Conservation (phyloP, 2,888 invertebrate species). For the Andricus curvator region DNA sequence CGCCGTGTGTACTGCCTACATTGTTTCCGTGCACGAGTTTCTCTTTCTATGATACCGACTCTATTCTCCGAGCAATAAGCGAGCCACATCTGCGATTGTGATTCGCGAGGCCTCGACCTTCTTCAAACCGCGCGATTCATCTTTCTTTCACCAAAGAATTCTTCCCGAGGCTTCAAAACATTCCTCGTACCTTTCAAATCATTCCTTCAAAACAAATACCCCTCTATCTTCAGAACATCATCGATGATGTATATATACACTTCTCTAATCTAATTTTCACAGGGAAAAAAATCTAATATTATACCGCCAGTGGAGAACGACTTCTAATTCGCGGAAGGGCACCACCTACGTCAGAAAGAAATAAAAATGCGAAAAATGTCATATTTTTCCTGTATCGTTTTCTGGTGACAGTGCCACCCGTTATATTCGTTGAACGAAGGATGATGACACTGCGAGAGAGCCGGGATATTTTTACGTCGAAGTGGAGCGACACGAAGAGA, state of each 20-base stretch:
- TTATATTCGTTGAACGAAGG: slow-evolving; percentile 58
- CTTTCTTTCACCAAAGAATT: slow-evolving; percentile 28
- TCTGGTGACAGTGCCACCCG: slow-evolving; percentile 54
- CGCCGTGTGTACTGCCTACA: slow-evolving; percentile 68
- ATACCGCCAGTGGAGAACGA: not conserved
- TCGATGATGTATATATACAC: not conserved
- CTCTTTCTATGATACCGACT: slow-evolving; percentile 57
- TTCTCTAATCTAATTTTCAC: not conserved
- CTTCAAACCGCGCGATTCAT: slow-evolving; percentile 21
- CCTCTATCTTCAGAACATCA: not conserved
- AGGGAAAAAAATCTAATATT: not conserved
- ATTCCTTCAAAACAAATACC: not conserved
- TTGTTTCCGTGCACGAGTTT: slow-evolving; percentile 63
- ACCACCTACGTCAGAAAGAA: not conserved
- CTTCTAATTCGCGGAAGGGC: not conserved
- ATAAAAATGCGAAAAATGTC: slow-evolving; percentile 19
- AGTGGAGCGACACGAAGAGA: slow-evolving; percentile 65
- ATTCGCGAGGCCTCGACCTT: slow-evolving; percentile 40
- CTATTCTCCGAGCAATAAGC: not conserved
- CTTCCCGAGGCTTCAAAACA: not conserved
- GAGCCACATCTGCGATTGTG: slow-evolving; percentile 19
- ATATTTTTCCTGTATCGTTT: slow-evolving; percentile 17
- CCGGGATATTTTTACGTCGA: slow-evolving; percentile 72
- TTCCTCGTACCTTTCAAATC: not conserved
- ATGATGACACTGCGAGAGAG: slow-evolving; percentile 63